Base-by-base conservation (phyloP, 2,888 invertebrate genomes). In the Drosophila borealis region DNA sequence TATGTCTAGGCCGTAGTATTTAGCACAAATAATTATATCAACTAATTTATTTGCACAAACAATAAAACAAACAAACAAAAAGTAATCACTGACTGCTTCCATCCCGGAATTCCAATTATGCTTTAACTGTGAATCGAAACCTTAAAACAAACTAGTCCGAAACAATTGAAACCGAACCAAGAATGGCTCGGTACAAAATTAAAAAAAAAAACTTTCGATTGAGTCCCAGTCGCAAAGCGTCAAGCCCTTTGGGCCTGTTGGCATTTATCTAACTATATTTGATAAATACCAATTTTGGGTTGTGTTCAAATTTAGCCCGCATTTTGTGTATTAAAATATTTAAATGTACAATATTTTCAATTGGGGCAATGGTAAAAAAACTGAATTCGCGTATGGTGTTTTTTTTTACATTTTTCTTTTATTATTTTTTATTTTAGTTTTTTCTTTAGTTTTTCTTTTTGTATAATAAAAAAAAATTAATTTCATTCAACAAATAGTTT, bases 401-500 rank as follows among this genome's bases (percentile, higher is more conserved):
- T 60, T 65, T 77, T 74, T 64, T 73, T 69, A 68, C 60, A 70
- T 71, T 80, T 72, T 78, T 48, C 39, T 71, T 75, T 72, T 62
- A 64, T 65, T 63, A 50, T 74, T 77, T 78, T 78, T 78, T 79
- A 50, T 78, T 64, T 78, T 9, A 41, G 42, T 64, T 78, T 74
- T 56, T 82, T 76, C 65, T 83, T 80, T 67, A 70, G 56, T 74
- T 79, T 71, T 70, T 68, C 60, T 21, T 80, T 80, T 85, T 85
- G 78, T 88, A 76, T 82, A 89, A 79, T 80, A 81, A 85, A 84
- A 86, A 87, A 88, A 85, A 87, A 78, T 80, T 75, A 65, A 61
- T 78, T 89, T 78, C 67, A 74, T 89, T 85, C 75, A 89, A 88
- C 87, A 89, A 89, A 83, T 86, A 85, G 85, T 67, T 81, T 70